Evolutionary conservation across 1,140 invertebrate genomes (phyloP), one percentile per base, ranked within the genome.

Genomic region (Sitophilus oryzae): DNA sequence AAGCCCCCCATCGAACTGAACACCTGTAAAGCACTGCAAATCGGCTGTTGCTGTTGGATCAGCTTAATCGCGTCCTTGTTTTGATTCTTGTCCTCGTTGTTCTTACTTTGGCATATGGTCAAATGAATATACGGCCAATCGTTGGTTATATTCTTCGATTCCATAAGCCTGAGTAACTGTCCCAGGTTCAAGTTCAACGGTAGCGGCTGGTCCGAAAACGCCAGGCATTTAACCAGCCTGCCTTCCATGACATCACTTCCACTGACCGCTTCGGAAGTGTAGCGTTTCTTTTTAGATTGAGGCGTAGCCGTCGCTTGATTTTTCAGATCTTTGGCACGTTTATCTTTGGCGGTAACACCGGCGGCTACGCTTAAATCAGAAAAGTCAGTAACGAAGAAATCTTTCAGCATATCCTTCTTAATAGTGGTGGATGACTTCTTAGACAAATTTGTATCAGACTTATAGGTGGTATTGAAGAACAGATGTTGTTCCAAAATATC

Each of bases 1-100:
- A 95, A 75, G n/a, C 92, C 91, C 21, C 91, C 91, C 40, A 86
- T 82, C 37, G 81, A 81, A 34, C 88, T 89, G 69, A 94, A 94
- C 25, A 90, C 84, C 59, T 89, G 84, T 55, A 93, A 74, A 4
- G 89, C 78, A 51, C 82, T 84, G 18, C 82, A 78, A 34, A 84
- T 77, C 3, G 72, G 72, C 55, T 70, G 67, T 43, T 66, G 65
- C 52, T 54, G 23, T 23, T 48, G 20, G 1, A 38, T 34, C 14
- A 50, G 9, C n/a, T 37, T 9, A 21, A 52, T 16, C 30, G 45
- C 56, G 21, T 50, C 54, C 22, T 52, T 48, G 23, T 50, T 58
- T 22, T 56, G 49, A 30, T 52, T 56, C 45, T 63, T 62, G 23
- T 61, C 61, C 50, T 65, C 63, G 30, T 60, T 52, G 38, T 64